These are phyloP conservation scores for Sebastes nivosus DNA, from an alignment of 2,797 vertebrate species.

Conservation along the genomic window DNA sequence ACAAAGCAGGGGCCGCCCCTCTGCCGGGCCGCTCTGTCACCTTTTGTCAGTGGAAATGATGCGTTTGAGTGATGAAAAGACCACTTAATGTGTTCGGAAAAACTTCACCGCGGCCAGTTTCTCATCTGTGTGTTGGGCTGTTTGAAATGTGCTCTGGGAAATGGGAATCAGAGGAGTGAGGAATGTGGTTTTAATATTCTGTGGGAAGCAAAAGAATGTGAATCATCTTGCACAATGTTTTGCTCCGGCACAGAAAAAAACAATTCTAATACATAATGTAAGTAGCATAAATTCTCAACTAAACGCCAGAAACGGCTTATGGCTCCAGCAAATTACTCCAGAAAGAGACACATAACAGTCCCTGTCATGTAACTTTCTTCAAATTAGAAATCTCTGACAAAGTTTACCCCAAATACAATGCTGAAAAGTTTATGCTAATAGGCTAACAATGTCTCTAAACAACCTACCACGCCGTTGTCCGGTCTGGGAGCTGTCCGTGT, in stretches of 20 bases:
- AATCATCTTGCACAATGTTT: not conserved
- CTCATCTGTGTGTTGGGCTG: conserved; percentile 6
- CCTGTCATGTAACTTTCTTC: not conserved
- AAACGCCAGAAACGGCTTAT: not conserved
- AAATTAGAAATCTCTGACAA: not conserved
- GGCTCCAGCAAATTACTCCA: not conserved
- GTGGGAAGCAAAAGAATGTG: not conserved
- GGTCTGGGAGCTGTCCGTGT: no score
- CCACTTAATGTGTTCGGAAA: conserved; percentile 10
- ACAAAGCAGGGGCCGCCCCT: not conserved
- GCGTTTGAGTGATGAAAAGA: conserved; percentile 26
- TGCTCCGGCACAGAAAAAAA: not conserved
- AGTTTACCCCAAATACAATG: not conserved
- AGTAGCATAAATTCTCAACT: not conserved
- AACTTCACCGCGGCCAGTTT: not conserved
- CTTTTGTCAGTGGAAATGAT: conserved; percentile 35
- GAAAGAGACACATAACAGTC: not conserved
- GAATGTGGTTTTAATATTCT: not conserved
- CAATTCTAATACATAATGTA: not conserved
- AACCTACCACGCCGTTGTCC: no score
- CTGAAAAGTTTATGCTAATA: not conserved
- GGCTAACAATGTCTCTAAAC: no score
- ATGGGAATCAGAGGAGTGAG: not conserved
- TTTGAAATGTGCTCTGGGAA: not conserved
- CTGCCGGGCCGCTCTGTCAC: not conserved